phyloP scores from a whole-genome alignment of 2,113 vertebrate genomes.

The Pantherophis guttatus region DNA sequence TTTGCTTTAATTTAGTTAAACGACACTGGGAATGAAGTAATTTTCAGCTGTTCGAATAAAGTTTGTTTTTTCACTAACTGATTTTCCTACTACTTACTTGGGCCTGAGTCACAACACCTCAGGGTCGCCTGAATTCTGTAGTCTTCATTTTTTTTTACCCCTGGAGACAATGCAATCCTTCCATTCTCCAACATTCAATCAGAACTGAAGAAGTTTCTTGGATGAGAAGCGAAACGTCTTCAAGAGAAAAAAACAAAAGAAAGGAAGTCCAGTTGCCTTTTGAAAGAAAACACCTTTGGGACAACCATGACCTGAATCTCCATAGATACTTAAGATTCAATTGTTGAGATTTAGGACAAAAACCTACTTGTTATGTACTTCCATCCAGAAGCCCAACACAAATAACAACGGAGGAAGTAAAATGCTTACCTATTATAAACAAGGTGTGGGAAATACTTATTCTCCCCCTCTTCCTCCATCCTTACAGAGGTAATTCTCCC shows the following conservation, averaged over 20 bases:
- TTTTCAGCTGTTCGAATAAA: too few species aligned
- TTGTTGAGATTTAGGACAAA: neutral
- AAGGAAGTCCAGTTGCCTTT: too few species aligned
- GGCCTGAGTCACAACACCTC: too few species aligned
- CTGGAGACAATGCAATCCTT: neutral
- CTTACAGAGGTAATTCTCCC: neutral
- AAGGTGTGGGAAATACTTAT: slow-evolving; percentile 6
- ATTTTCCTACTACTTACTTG: too few species aligned
- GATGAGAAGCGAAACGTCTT: neutral
- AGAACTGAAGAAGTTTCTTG: neutral
- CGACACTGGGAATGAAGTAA: too few species aligned
- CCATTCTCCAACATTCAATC: neutral
- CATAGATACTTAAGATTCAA: neutral
- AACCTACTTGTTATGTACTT: neutral
- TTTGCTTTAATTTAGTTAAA: too few species aligned
- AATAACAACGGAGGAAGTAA: neutral
- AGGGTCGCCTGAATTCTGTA: too few species aligned
- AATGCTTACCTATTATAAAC: slow-evolving; percentile 14
- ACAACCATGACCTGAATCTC: neutral
- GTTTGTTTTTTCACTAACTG: too few species aligned
- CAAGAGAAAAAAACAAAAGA: neutral
- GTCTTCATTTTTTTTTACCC: too few species aligned
- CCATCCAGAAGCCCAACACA: slow-evolving; percentile 9
- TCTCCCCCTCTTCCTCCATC: neutral
- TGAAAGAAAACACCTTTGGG: too few species aligned